A percentile compares a stretch with the other conserved stretches of the same genome.
Evolutionary conservation across 2,797 vertebrate species (phyloP).

Genomic region (Syngnathus rostellatus): DNA sequence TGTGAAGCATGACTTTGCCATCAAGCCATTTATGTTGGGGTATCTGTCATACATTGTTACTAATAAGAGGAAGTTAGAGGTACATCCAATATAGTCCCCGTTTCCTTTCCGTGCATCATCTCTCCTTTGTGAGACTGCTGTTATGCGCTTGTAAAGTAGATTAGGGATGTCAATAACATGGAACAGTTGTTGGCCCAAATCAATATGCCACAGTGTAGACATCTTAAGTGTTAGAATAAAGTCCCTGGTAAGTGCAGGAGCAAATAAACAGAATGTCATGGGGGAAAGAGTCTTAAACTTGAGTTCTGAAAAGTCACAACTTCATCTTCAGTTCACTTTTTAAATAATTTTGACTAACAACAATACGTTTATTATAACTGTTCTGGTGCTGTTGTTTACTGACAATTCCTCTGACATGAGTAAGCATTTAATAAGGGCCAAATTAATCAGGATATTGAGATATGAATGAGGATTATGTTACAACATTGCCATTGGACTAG

Average conservation of each 20-base stretch:
- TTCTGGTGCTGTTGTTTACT: conserved; percentile 7
- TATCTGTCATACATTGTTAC: neutral
- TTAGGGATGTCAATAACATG: conserved; percentile 10
- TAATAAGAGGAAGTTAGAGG: neutral
- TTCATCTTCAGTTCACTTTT: neutral
- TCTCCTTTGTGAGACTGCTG: conserved; percentile 14
- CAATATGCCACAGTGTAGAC: conserved; percentile 1
- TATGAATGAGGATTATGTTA: neutral
- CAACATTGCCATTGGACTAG: neutral
- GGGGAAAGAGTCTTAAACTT: neutral
- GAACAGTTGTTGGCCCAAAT: conserved; percentile 1
- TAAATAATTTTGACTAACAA: neutral
- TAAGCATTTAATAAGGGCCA: conserved; percentile 27
- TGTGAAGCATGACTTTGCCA: neutral
- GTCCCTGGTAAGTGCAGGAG: neutral
- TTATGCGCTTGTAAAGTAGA: conserved; percentile 18
- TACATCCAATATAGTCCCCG: conserved; percentile 32
- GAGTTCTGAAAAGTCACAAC: neutral
- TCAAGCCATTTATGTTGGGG: neutral
- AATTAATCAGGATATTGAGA: conserved; percentile 29
- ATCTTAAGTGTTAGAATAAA: neutral
- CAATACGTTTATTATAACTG: neutral
- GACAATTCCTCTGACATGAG: conserved; percentile 17
- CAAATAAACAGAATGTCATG: neutral
- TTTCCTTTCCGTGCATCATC: conserved; percentile 21